These are phyloP conservation scores for Plectrocnemia conspersa DNA, from an alignment of 1,140 invertebrate genomes.

Conservation along the genomic window DNA sequence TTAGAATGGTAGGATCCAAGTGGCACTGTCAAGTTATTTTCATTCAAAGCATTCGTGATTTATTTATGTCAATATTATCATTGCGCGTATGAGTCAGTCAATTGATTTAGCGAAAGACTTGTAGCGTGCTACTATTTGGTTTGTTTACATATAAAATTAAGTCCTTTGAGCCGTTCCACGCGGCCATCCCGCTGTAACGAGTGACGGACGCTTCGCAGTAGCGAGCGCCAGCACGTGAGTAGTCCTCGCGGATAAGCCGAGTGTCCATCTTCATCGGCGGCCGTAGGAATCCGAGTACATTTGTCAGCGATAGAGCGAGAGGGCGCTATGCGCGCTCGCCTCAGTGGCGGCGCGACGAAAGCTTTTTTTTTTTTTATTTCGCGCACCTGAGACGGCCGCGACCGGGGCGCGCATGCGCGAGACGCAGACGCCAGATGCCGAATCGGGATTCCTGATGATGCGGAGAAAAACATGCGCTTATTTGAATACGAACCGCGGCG, in stretches of 20 bases:
- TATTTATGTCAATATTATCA: too few species aligned
- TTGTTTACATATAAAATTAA: too few species aligned
- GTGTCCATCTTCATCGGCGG: slow-evolving; percentile 15
- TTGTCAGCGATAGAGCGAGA: slow-evolving; percentile 33
- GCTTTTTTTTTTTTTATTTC: slow-evolving; percentile 31
- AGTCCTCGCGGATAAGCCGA: slow-evolving; percentile 8
- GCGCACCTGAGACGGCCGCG: slow-evolving; percentile 6
- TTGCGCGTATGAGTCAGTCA: too few species aligned
- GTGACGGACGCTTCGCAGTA: too few species aligned
- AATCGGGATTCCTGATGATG: slow-evolving; percentile 35
- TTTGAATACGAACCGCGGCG: slow-evolving; percentile 30
- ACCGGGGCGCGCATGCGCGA: slow-evolving; percentile 5
- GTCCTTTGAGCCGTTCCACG: too few species aligned
- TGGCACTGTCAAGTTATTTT: too few species aligned
- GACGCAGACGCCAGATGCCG: slow-evolving; percentile 28
- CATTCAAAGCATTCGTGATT: too few species aligned
- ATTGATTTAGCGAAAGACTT: too few species aligned
- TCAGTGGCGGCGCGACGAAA: slow-evolving; percentile 22
- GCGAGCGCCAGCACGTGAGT: too few species aligned
- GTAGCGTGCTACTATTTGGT: too few species aligned
- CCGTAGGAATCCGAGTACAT: slow-evolving; percentile 34
- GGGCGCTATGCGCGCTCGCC: slow-evolving; percentile 25
- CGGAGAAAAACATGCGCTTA: slow-evolving; percentile 35
- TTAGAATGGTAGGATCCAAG: too few species aligned
- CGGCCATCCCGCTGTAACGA: too few species aligned